Evolutionary conservation across 2,113 vertebrate genomes (phyloP), one percentile per base, ranked within the genome.

Genomic region (Gallinago jamesoni): DNA sequence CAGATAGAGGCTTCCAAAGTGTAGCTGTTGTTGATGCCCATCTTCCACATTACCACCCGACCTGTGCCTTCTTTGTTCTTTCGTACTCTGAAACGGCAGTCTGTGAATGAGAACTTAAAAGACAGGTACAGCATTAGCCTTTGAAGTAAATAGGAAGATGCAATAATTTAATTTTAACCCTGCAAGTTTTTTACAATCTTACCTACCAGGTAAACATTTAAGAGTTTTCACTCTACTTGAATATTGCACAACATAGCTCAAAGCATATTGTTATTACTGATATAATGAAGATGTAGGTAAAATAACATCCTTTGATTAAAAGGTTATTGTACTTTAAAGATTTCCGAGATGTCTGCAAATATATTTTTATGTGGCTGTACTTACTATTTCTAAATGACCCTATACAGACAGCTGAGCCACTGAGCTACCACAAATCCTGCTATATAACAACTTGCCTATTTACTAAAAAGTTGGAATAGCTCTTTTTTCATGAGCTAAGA

Each of bases 21-120:
- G 76, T 98, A 98, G 89, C 98, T 98, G 96, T 98, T 98, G n/a
- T 85, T 95, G 95, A 98, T 97, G 13, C 98, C 98, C 97, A 98
- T 97, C 94, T 97, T 98, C 98, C 98, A 98, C 97, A 98, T 97
- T 12, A 98, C 97, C 74, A 98, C 97, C 47, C 97, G 97, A 35
- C 98, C 98, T 45, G 98, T 98, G 48, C 98, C 98, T 56, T 96
- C 93, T 94, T 98, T 98, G 92, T 90, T 97, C 85, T 95, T 98
- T 87, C 82, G 97, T 52, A 98, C 90, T 43, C 97, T 98, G 90
- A 98, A 98, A 94, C 82, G 96, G 96, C 98, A 98, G 84, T 97
- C 97, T 97, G 96, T 80, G 88, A 98, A 98, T 16, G 97, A 98
- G 93, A 98, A 98, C 98, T 98, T 95, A 80, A 90, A 89, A 73